These are phyloP conservation scores for Prorops nasuta DNA, from an alignment of 1,140 invertebrate genomes.

Conservation along the genomic window DNA sequence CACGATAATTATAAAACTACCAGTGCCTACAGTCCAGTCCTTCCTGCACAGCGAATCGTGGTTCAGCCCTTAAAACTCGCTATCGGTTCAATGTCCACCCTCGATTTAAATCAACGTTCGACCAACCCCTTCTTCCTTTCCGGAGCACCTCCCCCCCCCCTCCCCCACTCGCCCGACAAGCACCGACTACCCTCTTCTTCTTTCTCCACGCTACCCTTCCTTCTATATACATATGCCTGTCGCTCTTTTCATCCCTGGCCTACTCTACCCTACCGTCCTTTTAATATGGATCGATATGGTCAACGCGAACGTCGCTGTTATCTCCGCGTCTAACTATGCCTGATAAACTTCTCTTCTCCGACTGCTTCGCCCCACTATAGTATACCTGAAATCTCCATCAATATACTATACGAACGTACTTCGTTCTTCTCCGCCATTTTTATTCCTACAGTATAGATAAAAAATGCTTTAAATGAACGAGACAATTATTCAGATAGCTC, in stretches of 20 bases:
- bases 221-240: too few relatives aligned
- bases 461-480: too few relatives aligned
- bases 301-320: background rate
- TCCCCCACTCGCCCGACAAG: too few relatives aligned
- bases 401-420: too few relatives aligned
- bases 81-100: constrained; percentile 19
- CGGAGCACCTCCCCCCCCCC: background rate
- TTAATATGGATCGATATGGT: background rate
- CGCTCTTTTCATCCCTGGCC: background rate
- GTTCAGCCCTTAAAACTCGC: constrained; percentile 10
- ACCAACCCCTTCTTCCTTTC: background rate
- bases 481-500: too few relatives aligned
- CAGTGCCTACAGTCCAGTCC: constrained; percentile 19
- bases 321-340: too few relatives aligned
- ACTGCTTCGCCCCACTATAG: too few relatives aligned
- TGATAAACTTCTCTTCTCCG: too few relatives aligned
- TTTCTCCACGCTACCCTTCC: too few relatives aligned
- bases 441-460: too few relatives aligned
- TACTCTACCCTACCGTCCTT: background rate
- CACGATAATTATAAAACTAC: constrained; percentile 39
- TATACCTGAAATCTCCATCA: too few relatives aligned
- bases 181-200: background rate
- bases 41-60: constrained; percentile 21
- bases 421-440: too few relatives aligned
- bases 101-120: constrained; percentile 20